Conservation (phyloP, 2,888 invertebrate genomes). For the Caenorhabditis sp. region DNA sequence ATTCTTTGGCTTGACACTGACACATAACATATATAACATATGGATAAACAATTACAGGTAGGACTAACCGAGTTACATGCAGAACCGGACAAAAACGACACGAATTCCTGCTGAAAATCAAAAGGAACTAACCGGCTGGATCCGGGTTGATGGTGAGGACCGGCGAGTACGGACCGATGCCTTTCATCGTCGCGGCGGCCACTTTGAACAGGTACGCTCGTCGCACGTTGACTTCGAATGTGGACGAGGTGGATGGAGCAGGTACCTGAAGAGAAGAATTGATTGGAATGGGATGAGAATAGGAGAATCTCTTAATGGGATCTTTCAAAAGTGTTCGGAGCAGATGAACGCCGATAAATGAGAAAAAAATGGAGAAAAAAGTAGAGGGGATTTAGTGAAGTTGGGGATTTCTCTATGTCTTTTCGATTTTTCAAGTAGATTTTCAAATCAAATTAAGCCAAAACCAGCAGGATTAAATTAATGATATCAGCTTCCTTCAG, state of each 20-base stretch:
- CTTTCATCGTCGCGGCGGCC: conserved; percentile 95
- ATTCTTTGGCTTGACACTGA: neutral
- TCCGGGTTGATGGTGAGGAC: conserved; percentile 78
- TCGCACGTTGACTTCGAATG: conserved; percentile 78
- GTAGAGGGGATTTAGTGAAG: neutral
- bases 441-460: too few relatives aligned
- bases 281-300: conserved; percentile 1
- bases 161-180: conserved; percentile 91
- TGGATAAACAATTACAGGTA: conserved; percentile 26
- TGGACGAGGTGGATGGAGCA: conserved; percentile 69
- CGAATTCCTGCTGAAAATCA: neutral
- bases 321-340: neutral
- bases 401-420: neutral
- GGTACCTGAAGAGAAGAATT: conserved; percentile 72
- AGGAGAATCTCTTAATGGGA: conserved; percentile 2
- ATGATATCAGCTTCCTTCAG: too few relatives aligned
- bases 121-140: conserved; percentile 73
- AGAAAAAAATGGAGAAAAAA: neutral
- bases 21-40: neutral
- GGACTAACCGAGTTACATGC: conserved; percentile 10
- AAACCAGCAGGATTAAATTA: too few relatives aligned
- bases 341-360: neutral
- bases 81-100: neutral
- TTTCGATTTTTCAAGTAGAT: too few relatives aligned
- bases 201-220: conserved; percentile 89